Percentiles rank a stretch among this genome's conserved stretches.
phyloP scores from a whole-genome alignment of 2,888 invertebrate species.

The Yponomeuta cagnagella region DNA sequence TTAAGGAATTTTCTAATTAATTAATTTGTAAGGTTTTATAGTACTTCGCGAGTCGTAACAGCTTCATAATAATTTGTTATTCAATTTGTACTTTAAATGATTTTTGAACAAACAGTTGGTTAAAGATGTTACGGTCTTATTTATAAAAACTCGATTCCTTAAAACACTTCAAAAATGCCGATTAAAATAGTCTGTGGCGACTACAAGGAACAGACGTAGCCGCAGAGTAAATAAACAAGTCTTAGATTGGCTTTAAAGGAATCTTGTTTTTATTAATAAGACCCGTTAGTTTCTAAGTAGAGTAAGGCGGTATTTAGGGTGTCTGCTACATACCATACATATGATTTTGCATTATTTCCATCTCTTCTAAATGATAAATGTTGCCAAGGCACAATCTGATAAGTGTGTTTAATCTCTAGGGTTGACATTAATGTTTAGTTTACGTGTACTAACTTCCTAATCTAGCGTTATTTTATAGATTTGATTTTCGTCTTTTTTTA shows the following conservation, averaged over 20 bases:
- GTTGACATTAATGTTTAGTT: slow-evolving; percentile 48
- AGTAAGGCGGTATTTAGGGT: not conserved
- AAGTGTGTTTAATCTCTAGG: slow-evolving; percentile 48
- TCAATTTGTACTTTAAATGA: slow-evolving; percentile 17
- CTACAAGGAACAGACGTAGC: no score
- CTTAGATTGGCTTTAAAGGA: no score
- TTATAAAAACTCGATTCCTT: no score
- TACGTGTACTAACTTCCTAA: slow-evolving; percentile 53
- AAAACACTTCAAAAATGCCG: no score
- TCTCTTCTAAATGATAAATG: slow-evolving; percentile 27
- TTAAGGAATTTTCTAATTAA: slow-evolving; percentile 6
- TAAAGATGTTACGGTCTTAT: not conserved
- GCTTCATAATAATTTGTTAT: slow-evolving; percentile 7
- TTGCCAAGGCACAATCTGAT: slow-evolving; percentile 31
- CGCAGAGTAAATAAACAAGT: no score
- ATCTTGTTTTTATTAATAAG: no score
- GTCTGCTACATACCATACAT: slow-evolving; percentile 29
- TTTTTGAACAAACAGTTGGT: slow-evolving; percentile 59
- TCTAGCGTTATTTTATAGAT: slow-evolving; percentile 63
- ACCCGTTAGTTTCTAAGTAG: slow-evolving; percentile 4
- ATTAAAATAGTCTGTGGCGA: no score
- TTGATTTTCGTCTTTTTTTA: slow-evolving; percentile 67
- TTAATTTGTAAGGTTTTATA: slow-evolving; percentile 7
- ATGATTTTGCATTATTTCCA: not conserved
- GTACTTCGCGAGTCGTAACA: slow-evolving; percentile 1